Base-by-base conservation (phyloP, 2,113 vertebrate species). In the Equus przewalskii region DNA sequence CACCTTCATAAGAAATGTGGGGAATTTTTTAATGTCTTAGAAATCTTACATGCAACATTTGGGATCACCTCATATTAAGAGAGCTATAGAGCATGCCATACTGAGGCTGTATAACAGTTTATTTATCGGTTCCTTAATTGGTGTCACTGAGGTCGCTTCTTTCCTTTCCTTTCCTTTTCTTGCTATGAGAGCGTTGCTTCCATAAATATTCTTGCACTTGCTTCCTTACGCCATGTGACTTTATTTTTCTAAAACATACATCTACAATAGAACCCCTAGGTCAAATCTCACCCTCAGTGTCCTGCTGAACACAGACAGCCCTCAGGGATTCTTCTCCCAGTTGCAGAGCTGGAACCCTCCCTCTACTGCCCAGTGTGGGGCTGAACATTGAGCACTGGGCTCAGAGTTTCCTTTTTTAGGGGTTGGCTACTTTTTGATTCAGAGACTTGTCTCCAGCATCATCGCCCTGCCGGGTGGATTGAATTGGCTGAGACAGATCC, bases 281-380 rank as follows among this genome's bases (percentile, higher is more conserved):
- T 44, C 60, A 12, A 11, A 36, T 46, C 62, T 30, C 0, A 41
- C 11, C 72, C 64, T 58, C 4, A 2, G 8, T 24, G 26, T 9
- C 16, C 62, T 14, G 54, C 72, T 56, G 64, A 11, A 33, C 7
- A 5, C 0, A 22, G 14, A 26, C 7, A 33, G 13, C 10, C 2
- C 12, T 82, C 2, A 0, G 73, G 10, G 44, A 49, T 14, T n/a
- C 62, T 54, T 22, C 24, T 28, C 19, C 44, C 26, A 18, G 12
- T 33, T 0, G 76, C 28, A 69, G 54, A 44, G 36, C 41, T 15
- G 28, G 64, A 70, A 5, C 15, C 2, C 13, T 3, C 5, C 19
- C 22, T 12, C 16, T 10, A 3, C 2, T 13, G 49, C 16, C 33
- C n/a, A 4, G 0, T 0, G 5, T 12, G 36, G 28, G 4, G 3